Conservation (phyloP, 2,113 vertebrate species). For the Sinocyclocheilus anophthalmus region DNA sequence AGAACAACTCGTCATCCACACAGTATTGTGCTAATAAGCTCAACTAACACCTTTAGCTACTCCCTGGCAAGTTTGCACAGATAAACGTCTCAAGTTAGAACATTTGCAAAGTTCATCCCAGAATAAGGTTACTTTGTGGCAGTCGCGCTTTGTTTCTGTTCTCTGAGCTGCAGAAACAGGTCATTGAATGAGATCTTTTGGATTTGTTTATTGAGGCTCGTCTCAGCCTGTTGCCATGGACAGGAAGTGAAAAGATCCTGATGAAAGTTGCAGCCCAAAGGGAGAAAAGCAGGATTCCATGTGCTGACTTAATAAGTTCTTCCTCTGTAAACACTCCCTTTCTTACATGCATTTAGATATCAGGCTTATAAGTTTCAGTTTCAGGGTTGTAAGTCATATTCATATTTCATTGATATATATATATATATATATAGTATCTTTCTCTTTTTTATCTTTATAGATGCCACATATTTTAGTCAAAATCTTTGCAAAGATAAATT, state of each 20-base stretch:
- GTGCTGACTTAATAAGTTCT: slow-evolving; percentile 40
- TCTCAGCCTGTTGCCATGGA: slow-evolving; percentile 43
- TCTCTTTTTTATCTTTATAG: too few relatives aligned
- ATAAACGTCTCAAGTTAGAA: neutral
- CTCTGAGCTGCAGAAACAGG: neutral
- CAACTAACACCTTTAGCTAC: neutral
- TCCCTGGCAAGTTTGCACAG: neutral
- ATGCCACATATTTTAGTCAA: too few relatives aligned
- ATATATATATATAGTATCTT: too few relatives aligned
- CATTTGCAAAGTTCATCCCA: neutral
- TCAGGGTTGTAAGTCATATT: too few relatives aligned
- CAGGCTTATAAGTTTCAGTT: neutral
- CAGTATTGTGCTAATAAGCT: too few relatives aligned
- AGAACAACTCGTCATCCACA: too few relatives aligned
- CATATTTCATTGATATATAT: too few relatives aligned
- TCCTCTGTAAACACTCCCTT: neutral
- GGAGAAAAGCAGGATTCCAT: slow-evolving; percentile 38
- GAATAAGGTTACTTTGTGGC: slow-evolving; percentile 18
- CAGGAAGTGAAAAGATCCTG: slow-evolving; percentile 28
- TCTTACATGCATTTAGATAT: neutral
- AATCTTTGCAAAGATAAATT: too few relatives aligned
- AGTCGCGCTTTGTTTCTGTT: neutral
- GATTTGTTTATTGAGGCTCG: slow-evolving; percentile 21
- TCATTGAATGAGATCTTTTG: slow-evolving; percentile 11
- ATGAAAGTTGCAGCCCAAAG: slow-evolving; percentile 14